These are phyloP conservation scores for Crocidura indochinensis DNA, from an alignment of 2,797 vertebrate genomes.

Conservation along the genomic window DNA sequence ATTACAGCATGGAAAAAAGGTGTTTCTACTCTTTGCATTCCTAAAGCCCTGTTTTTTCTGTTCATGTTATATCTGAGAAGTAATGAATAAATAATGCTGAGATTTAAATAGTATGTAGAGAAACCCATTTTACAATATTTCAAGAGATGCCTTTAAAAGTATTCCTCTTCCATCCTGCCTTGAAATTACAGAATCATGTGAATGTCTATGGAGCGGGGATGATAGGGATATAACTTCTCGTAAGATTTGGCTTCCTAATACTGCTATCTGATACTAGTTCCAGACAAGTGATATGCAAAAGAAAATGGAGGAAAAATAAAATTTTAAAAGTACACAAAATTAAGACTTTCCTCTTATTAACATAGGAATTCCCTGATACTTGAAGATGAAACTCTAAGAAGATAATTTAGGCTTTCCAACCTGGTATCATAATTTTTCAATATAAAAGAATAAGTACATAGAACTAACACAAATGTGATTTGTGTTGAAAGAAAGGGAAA, in stretches of 20 bases:
- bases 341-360: not conserved
- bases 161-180: not conserved
- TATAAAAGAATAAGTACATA: not conserved
- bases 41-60: conserved; percentile 36
- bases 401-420: conserved; percentile 20
- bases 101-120: conserved; percentile 48
- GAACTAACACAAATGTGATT: conserved; percentile 46
- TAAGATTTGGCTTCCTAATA: conserved; percentile 47
- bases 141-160: conserved; percentile 36
- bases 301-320: not conserved
- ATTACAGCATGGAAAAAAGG: not conserved
- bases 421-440: conserved; percentile 38
- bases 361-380: conserved; percentile 29
- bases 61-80: conserved; percentile 45
- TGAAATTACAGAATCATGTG: conserved; percentile 64
- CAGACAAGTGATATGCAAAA: conserved; percentile 22
- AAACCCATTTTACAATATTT: conserved; percentile 37
- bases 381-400: conserved; percentile 52
- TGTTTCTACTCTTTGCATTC: conserved; percentile 35
- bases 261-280: conserved; percentile 59
- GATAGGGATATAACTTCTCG: not conserved
- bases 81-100: conserved; percentile 51
- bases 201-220: not conserved
- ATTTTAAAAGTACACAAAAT: not conserved
- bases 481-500: conserved; percentile 57